A percentile compares a stretch with the other conserved stretches of the same genome.
These are phyloP conservation scores for Porites lutea DNA, from an alignment of 64 coral and sea anemone genomes.

Conservation along the genomic window DNA sequence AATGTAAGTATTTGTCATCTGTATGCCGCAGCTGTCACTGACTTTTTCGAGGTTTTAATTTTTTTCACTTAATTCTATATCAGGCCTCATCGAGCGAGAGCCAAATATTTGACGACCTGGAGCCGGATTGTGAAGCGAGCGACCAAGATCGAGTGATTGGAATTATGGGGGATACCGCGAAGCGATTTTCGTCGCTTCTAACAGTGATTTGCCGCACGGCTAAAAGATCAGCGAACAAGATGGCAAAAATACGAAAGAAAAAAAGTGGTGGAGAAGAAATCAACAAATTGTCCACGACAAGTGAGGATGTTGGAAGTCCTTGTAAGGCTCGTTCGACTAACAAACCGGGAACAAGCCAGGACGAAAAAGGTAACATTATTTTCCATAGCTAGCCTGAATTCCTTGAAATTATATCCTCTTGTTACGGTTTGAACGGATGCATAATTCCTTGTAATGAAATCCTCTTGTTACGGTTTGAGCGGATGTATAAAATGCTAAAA, in stretches of 20 bases:
- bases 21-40: not conserved
- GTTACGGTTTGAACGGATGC: too few relatives aligned
- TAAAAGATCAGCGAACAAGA: conserved; percentile 86
- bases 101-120: not conserved
- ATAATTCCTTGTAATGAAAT: too few relatives aligned
- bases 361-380: conserved; percentile 43
- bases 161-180: conserved; percentile 66
- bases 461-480: too few relatives aligned
- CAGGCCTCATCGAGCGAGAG: not conserved
- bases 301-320: conserved; percentile 36
- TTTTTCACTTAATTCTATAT: not conserved
- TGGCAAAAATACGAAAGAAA: conserved; percentile 82
- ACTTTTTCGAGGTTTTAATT: not conserved
- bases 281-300: conserved; percentile 34
- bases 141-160: conserved; percentile 8
- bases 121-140: not conserved
- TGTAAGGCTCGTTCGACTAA: conserved; percentile 22
- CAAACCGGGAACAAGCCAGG: not conserved
- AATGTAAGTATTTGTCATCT: not conserved
- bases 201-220: conserved; percentile 89
- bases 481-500: too few relatives aligned
- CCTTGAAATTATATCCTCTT: too few relatives aligned
- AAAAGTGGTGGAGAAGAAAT: conserved; percentile 69
- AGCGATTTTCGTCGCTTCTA: conserved; percentile 70
- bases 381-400: too few relatives aligned